phyloP scores from a whole-genome alignment of 2,888 invertebrate genomes.

The Mantis religiosa region DNA sequence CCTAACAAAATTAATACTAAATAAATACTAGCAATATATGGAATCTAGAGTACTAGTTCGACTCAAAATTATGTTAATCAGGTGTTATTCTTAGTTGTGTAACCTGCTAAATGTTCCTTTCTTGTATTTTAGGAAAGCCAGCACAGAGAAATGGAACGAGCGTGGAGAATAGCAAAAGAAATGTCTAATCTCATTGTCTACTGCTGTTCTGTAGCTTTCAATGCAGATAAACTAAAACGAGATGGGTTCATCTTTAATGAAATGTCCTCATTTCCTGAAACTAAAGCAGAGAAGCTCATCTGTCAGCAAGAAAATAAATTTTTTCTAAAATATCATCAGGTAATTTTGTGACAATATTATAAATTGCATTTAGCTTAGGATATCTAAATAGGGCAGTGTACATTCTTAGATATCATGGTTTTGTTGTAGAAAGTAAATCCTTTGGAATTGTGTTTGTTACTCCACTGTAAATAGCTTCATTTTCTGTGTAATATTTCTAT shows the following conservation, averaged over 20 bases:
- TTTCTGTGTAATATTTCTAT: no score
- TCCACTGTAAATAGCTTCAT: no score
- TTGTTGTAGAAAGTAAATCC: no score
- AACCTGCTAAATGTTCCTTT: not conserved
- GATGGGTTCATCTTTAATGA: constrained; percentile 80
- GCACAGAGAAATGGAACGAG: constrained; percentile 82
- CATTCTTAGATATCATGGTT: no score
- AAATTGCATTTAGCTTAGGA: no score
- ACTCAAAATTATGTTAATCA: no score
- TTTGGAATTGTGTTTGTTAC: no score
- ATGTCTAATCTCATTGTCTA: constrained; percentile 96
- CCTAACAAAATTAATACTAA: no score
- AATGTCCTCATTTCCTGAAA: constrained; percentile 98
- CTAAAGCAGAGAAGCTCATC: constrained; percentile 88
- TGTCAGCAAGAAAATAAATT: constrained; percentile 71
- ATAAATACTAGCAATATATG: no score
- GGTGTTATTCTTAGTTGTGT: no score
- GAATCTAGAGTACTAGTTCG: no score
- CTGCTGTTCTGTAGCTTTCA: constrained; percentile 84
- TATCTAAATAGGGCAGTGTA: no score
- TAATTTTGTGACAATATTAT: constrained; percentile 33
- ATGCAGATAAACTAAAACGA: constrained; percentile 63
- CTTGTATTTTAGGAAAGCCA: constrained; percentile 58
- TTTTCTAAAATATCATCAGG: constrained; percentile 74
- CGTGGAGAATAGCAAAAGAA: constrained; percentile 90